These are phyloP conservation scores for Anthopleura sola DNA, from an alignment of 64 coral and sea anemone species.

Conservation along the genomic window DNA sequence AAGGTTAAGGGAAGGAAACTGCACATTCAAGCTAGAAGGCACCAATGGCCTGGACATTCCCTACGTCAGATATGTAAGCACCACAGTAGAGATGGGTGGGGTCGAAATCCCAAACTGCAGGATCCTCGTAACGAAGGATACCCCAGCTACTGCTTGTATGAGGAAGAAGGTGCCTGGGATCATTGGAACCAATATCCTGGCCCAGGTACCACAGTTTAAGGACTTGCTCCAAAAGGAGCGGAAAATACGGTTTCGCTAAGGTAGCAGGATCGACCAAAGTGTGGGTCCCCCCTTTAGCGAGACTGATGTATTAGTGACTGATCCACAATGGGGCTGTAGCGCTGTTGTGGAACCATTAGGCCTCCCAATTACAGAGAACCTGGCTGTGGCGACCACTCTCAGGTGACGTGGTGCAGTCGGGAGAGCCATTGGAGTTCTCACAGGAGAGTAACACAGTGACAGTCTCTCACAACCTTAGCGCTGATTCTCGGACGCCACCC, in stretches of 20 bases:
- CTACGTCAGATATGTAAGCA: constrained; percentile 29
- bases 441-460: constrained; percentile 30
- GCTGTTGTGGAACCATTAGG: constrained; percentile 24
- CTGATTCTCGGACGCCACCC: constrained; percentile 26
- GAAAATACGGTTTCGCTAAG: constrained; percentile 26
- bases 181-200: constrained; percentile 50
- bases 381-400: constrained; percentile 51
- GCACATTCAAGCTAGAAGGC: constrained; percentile 15
- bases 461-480: constrained; percentile 7
- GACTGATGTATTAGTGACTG: constrained; percentile 8
- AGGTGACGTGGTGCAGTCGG: constrained; percentile 5
- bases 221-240: constrained; percentile 31
- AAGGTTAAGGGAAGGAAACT: background rate
- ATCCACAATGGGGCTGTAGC: constrained; percentile 2
- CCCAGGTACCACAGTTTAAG: constrained; percentile 35
- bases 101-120: constrained; percentile 33
- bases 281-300: constrained; percentile 31
- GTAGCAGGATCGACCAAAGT: constrained; percentile 22
- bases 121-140: constrained; percentile 36
- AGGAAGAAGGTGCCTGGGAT: constrained; percentile 26
- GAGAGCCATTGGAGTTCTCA: constrained; percentile 17
- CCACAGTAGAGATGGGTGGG: constrained; percentile 15
- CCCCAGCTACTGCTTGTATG: constrained; percentile 41
- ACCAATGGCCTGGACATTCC: constrained; percentile 46
- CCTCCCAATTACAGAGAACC: constrained; percentile 33